A percentile compares a stretch with the other conserved stretches of the same genome.
Conservation (phyloP, 2,797 vertebrate species). For the Sardinella longiceps region DNA sequence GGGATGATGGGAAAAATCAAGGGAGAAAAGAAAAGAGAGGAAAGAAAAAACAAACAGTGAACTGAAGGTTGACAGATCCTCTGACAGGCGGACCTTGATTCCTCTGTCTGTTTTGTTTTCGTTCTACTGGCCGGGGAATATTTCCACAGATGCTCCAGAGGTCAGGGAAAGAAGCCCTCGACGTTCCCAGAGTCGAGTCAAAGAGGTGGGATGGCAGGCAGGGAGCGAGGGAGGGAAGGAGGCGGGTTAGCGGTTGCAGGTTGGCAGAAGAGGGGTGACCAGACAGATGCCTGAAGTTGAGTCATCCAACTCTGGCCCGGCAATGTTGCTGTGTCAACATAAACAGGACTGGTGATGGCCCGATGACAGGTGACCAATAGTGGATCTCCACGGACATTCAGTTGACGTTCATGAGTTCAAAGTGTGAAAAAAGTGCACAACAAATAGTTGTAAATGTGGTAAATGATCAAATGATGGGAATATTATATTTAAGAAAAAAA, state of each 20-base stretch:
- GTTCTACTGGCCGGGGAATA: slow-evolving; percentile 43
- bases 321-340: slow-evolving; percentile 62
- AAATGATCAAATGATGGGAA: too few species aligned
- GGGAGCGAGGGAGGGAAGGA: slow-evolving; percentile 31
- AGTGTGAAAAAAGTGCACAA: slow-evolving; percentile 64
- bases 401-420: slow-evolving; percentile 67
- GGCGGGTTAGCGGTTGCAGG: slow-evolving; percentile 8
- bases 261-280: slow-evolving; percentile 48
- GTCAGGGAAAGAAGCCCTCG: slow-evolving; percentile 42
- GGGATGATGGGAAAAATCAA: slow-evolving; percentile 27
- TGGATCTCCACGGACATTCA: slow-evolving; percentile 48
- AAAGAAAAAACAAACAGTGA: slow-evolving; percentile 49
- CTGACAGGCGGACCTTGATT: slow-evolving; percentile 29
- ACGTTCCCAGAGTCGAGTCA: slow-evolving; percentile 41
- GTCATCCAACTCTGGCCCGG: slow-evolving; percentile 56
- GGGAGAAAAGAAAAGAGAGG: neutral
- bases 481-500: too few species aligned
- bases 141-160: slow-evolving; percentile 52
- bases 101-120: slow-evolving; percentile 5
- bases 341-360: slow-evolving; percentile 54
- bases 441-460: neutral
- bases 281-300: slow-evolving; percentile 57
- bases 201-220: slow-evolving; percentile 9
- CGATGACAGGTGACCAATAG: slow-evolving; percentile 65
- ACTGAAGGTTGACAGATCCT: slow-evolving; percentile 58